Evolutionary conservation across 37 sponge, comb jelly and placozoan genomes (phyloP).

Genomic region (Aplysina aerophoba): DNA sequence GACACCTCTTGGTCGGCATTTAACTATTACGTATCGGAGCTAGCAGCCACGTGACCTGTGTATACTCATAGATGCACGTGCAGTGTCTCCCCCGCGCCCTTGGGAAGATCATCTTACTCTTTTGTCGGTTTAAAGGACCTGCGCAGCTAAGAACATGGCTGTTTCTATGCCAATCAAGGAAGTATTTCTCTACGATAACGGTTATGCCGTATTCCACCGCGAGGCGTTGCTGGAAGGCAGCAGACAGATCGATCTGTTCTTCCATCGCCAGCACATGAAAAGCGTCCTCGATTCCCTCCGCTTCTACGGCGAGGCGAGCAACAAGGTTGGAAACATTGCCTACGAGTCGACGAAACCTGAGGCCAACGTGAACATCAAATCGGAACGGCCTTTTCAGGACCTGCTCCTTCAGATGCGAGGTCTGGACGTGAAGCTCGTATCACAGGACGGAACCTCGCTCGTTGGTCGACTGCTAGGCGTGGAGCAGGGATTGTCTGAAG

Average conservation of each 20-base stretch:
- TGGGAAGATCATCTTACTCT: too few species aligned
- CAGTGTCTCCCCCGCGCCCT: too few species aligned
- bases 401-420: slow-evolving; percentile 61
- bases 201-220: slow-evolving; percentile 86
- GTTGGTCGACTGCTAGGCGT: slow-evolving; percentile 78
- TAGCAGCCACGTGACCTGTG: too few species aligned
- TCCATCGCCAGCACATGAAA: slow-evolving; percentile 67
- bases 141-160: too few species aligned
- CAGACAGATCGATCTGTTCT: slow-evolving; percentile 87
- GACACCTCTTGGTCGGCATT: too few species aligned
- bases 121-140: too few species aligned
- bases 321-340: slow-evolving; percentile 85
- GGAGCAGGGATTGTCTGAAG: slow-evolving; percentile 28
- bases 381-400: slow-evolving; percentile 43
- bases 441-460: slow-evolving; percentile 6
- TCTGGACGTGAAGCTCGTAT: slow-evolving; percentile 3
- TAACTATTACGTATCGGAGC: too few species aligned
- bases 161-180: slow-evolving; percentile 76
- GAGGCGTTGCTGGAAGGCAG: slow-evolving; percentile 66
- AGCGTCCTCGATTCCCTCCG: slow-evolving; percentile 82
- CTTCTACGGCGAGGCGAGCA: slow-evolving; percentile 63
- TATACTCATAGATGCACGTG: too few species aligned
- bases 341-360: slow-evolving; percentile 84
- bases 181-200: slow-evolving; percentile 85
- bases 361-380: slow-evolving; percentile 59